phyloP scores from a whole-genome alignment of 1,140 invertebrate genomes.

The Euura saliciscinereae region DNA sequence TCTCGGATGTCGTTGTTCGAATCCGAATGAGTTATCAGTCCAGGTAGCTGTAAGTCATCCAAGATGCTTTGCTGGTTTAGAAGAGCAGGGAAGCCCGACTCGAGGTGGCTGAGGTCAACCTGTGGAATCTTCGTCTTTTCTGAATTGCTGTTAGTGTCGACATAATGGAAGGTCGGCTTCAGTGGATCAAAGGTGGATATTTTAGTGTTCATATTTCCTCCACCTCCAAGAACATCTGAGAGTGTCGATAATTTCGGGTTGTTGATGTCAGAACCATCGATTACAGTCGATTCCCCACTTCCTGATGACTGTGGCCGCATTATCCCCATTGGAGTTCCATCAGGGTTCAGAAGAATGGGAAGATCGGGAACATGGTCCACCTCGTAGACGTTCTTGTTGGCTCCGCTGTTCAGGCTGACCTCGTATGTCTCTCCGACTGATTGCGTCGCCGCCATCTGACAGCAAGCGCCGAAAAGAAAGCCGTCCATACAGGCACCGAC shows the following conservation, averaged over 20 bases:
- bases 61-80: constrained; percentile 45
- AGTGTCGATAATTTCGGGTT: constrained; percentile 17
- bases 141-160: constrained; percentile 33
- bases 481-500: constrained; percentile 91
- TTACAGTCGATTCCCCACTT: constrained; percentile 14
- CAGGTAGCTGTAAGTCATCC: constrained; percentile 45
- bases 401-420: constrained; percentile 18
- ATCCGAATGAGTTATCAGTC: constrained; percentile 43
- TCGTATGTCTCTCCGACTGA: constrained; percentile 22
- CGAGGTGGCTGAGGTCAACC: constrained; percentile 39
- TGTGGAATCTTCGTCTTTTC: constrained; percentile 43
- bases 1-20: constrained; percentile 48
- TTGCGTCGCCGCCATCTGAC: constrained; percentile 65
- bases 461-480: constrained; percentile 90
- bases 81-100: constrained; percentile 39
- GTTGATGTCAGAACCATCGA: constrained; percentile 17
- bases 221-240: constrained; percentile 22
- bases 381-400: constrained; percentile 36
- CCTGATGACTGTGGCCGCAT: constrained; percentile 9
- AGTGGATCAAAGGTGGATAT: constrained; percentile 34
- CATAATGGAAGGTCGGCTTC: constrained; percentile 17
- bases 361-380: constrained; percentile 53
- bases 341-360: constrained; percentile 50
- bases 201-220: constrained; percentile 32
- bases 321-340: constrained; percentile 46